Percentiles rank a stretch among this genome's conserved stretches.
Evolutionary conservation across 2,888 invertebrate species (phyloP).

Genomic region (Athripsodes cinereus): DNA sequence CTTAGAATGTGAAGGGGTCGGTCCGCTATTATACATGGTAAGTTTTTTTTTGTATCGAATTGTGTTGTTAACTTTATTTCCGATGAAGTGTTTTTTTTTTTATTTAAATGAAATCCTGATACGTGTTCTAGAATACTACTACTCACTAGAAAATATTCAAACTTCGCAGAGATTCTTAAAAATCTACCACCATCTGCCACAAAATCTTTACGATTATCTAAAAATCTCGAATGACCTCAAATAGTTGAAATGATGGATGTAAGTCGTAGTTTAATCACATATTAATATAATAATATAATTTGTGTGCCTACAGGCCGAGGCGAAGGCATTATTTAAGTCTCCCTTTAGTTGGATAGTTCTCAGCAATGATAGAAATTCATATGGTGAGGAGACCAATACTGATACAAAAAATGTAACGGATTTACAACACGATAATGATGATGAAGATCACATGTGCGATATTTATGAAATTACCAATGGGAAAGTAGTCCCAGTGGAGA

Average conservation of each 20-base stretch:
- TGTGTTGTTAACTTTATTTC: too few relatives aligned
- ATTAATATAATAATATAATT: too few relatives aligned
- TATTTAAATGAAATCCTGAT: too few relatives aligned
- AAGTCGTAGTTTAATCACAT: too few relatives aligned
- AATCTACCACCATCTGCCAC: too few relatives aligned
- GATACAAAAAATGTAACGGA: not conserved
- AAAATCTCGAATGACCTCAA: too few relatives aligned
- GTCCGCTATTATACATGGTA: not conserved
- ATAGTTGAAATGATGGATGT: too few relatives aligned
- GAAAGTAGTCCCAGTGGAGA: conserved; percentile 7
- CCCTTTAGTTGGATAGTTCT: conserved; percentile 21
- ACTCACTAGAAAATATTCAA: too few relatives aligned
- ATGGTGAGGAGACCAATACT: not conserved
- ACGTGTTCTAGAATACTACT: too few relatives aligned
- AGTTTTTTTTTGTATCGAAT: not conserved
- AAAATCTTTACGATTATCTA: too few relatives aligned
- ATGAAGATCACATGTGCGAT: not conserved
- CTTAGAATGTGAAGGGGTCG: conserved; percentile 23
- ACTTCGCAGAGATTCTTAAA: too few relatives aligned
- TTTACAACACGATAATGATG: not conserved
- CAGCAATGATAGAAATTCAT: not conserved
- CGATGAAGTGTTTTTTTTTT: too few relatives aligned
- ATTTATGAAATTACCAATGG: not conserved
- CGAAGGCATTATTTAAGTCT: conserved; percentile 7
- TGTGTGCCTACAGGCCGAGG: conserved; percentile 19